Percentiles rank a stretch among this genome's conserved stretches.
Evolutionary conservation across 2,888 invertebrate species (phyloP).

Genomic region (Sisyra terminalis): DNA sequence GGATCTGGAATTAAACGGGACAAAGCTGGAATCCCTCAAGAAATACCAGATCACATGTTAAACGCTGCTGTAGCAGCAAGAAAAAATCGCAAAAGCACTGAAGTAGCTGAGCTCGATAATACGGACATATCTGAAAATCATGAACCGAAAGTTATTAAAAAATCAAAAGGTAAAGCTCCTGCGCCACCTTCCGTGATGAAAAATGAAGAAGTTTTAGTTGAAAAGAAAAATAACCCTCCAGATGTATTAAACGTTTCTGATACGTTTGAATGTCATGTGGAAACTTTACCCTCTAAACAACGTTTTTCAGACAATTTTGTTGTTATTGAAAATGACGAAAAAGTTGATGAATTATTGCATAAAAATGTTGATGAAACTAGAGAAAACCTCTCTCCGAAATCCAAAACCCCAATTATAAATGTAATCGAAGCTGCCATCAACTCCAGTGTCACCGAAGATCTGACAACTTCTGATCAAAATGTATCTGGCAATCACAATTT

Average conservation of each 20-base stretch:
- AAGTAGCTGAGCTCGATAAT: constrained; percentile 17
- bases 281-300: no score
- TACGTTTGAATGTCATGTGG: no score
- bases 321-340: constrained; percentile 28
- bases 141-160: constrained; percentile 8
- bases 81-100: constrained; percentile 42
- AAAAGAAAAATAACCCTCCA: constrained; percentile 16
- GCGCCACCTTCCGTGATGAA: constrained; percentile 36
- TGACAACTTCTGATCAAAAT: constrained; percentile 11
- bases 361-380: constrained; percentile 28
- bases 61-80: constrained; percentile 55
- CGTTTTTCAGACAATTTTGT: constrained; percentile 26
- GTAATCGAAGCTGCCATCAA: constrained; percentile 9
- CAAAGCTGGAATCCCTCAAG: constrained; percentile 45
- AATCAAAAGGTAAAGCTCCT: constrained; percentile 40
- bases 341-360: constrained; percentile 31
- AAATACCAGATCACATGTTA: constrained; percentile 52
- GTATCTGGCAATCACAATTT: constrained; percentile 14
- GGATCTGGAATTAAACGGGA: constrained; percentile 42
- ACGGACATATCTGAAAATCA: constrained; percentile 20
- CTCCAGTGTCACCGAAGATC: constrained; percentile 1
- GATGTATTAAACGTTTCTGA: no score
- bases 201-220: constrained; percentile 29
- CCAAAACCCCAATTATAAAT: no score
- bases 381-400: constrained; percentile 22